Conservation (phyloP, 2,113 vertebrate species). For the Neomonachus schauinslandi region DNA sequence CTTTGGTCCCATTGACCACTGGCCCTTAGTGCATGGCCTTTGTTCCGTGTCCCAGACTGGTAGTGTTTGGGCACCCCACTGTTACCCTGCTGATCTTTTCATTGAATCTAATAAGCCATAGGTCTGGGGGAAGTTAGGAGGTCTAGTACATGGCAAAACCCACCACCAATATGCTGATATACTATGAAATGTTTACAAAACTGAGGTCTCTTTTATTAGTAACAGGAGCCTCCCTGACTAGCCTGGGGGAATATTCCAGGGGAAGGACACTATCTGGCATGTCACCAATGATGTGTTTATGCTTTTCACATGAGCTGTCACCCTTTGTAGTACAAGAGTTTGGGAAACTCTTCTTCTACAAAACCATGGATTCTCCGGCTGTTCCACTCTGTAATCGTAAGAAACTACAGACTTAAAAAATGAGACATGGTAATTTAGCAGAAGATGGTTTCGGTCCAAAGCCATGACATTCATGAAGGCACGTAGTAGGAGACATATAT, state of each 20-base stretch:
- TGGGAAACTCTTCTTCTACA: conserved; percentile 66
- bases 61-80: conserved; percentile 82
- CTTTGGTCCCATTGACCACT: neutral
- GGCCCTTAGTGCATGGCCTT: conserved; percentile 80
- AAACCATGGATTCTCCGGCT: neutral
- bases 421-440: neutral
- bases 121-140: conserved; percentile 77
- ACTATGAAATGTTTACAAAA: conserved; percentile 87
- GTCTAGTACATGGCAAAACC: conserved; percentile 61
- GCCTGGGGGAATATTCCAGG: conserved; percentile 64
- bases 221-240: conserved; percentile 45
- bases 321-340: conserved; percentile 54
- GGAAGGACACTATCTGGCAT: neutral
- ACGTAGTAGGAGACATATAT: fast-evolving
- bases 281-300: neutral
- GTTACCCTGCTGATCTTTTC: conserved; percentile 70
- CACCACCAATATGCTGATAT: conserved; percentile 74
- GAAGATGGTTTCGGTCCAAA: neutral
- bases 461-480: neutral
- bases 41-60: conserved; percentile 81
- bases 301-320: neutral
- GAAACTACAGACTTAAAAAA: conserved; percentile 56
- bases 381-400: conserved; percentile 25
- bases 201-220: neutral
- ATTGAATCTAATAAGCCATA: conserved; percentile 89